A percentile compares a stretch with the other conserved stretches of the same genome.
phyloP scores from a whole-genome alignment of 2,888 invertebrate species.

The Drosophila gaucha region DNA sequence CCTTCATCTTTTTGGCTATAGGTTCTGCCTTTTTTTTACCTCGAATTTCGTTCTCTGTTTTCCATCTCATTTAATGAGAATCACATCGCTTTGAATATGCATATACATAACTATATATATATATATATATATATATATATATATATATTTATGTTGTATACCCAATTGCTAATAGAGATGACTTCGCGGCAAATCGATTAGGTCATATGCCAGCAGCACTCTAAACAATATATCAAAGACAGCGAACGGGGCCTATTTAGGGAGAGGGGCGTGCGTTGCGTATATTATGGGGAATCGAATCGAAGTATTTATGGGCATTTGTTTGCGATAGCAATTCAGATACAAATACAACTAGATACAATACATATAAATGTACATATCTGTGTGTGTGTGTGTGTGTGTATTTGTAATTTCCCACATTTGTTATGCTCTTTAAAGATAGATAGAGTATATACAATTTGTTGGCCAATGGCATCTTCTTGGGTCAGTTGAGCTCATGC shows the following conservation, averaged over 20 bases:
- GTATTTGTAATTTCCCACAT: conserved; percentile 37
- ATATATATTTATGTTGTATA: neutral
- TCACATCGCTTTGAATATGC: neutral
- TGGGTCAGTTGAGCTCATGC: neutral
- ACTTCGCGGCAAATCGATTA: conserved; percentile 63
- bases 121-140: neutral
- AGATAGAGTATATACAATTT: neutral
- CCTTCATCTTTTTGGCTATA: neutral
- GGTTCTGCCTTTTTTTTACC: conserved; percentile 18
- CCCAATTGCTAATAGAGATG: conserved; percentile 52
- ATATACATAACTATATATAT: neutral
- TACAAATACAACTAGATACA: conserved; percentile 49
- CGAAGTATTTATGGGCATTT: conserved; percentile 63
- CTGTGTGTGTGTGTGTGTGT: neutral
- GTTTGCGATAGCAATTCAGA: conserved; percentile 52
- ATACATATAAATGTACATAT: conserved; percentile 25
- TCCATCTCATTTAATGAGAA: conserved; percentile 41
- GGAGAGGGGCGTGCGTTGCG: conserved; percentile 19
- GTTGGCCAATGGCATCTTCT: no score
- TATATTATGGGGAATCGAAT: conserved; percentile 42
- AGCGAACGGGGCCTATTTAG: conserved; percentile 11
- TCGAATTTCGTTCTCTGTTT: conserved; percentile 25
- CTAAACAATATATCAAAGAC: conserved; percentile 64
- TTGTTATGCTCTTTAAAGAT: conserved; percentile 26
- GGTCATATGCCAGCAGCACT: conserved; percentile 62